Evolutionary conservation across 2,888 invertebrate genomes (phyloP).

Genomic region (Polylopha cassiicola): DNA sequence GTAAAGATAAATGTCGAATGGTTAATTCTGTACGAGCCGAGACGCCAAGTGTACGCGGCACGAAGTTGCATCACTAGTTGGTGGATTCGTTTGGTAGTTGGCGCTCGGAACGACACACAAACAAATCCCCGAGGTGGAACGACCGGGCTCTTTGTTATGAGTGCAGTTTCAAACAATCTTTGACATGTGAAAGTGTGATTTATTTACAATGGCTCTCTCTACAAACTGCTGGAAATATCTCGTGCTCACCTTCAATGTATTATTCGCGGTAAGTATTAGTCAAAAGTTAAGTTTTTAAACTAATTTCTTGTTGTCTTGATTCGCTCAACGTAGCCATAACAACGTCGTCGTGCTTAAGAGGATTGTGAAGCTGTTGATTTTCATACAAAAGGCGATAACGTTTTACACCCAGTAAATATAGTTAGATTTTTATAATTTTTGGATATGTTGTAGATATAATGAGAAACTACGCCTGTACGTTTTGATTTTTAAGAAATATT

Average conservation of each 20-base stretch:
- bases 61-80: constrained; percentile 59
- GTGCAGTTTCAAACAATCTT: constrained; percentile 53
- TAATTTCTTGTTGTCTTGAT: constrained; percentile 9
- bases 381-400: no score
- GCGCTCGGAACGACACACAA: constrained; percentile 45
- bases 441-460: no score
- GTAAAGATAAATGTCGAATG: constrained; percentile 49
- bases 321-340: constrained; percentile 14
- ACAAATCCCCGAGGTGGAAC: constrained; percentile 65
- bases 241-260: constrained; percentile 66
- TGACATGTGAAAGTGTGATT: constrained; percentile 60
- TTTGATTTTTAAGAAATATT: no score
- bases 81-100: constrained; percentile 34
- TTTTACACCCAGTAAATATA: no score
- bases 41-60: no score
- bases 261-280: constrained; percentile 65
- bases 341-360: no score
- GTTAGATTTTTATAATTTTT: no score
- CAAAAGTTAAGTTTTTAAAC: constrained; percentile 14
- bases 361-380: no score
- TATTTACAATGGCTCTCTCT: constrained; percentile 61
- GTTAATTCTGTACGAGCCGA: constrained; percentile 68
- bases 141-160: constrained; percentile 65
- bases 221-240: constrained; percentile 74
- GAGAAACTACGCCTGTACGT: no score